A percentile compares a stretch with the other conserved stretches of the same genome.
Conservation (phyloP, 2,113 vertebrate species). For the Siphamia tubifer region DNA sequence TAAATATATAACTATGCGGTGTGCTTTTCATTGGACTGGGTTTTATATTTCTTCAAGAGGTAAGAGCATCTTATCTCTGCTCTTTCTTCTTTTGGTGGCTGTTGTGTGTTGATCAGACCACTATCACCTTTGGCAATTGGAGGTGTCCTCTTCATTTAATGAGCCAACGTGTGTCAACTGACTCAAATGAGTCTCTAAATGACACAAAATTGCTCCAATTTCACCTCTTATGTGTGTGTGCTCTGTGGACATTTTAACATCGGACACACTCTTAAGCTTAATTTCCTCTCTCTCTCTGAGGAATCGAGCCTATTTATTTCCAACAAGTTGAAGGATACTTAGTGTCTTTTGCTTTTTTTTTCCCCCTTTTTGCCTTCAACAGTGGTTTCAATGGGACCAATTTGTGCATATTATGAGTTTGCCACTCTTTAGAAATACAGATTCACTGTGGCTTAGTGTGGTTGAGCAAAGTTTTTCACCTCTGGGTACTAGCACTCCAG, state of each 20-base stretch:
- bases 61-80: background rate
- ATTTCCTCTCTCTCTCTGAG: conserved; percentile 35
- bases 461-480: conserved; percentile 49
- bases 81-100: background rate
- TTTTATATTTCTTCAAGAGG: background rate
- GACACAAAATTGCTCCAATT: conserved; percentile 50
- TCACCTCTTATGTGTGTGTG: background rate
- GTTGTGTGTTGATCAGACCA: conserved; percentile 24
- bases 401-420: conserved; percentile 61
- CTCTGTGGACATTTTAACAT: conserved; percentile 41
- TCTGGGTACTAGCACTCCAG: conserved; percentile 40
- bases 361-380: conserved; percentile 41
- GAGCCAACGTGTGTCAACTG: conserved; percentile 56
- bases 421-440: conserved; percentile 32
- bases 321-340: conserved; percentile 39
- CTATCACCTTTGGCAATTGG: conserved; percentile 10
- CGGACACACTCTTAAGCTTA: conserved; percentile 45
- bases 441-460: conserved; percentile 40
- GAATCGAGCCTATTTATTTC: conserved; percentile 54
- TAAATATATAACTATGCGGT: background rate
- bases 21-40: background rate
- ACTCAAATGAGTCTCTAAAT: conserved; percentile 55
- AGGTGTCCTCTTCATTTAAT: conserved; percentile 43
- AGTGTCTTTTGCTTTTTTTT: conserved; percentile 9
- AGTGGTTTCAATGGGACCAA: conserved; percentile 69